Evolutionary conservation across 2,113 vertebrate species (phyloP).

Genomic region (Vulpes ferrilata): DNA sequence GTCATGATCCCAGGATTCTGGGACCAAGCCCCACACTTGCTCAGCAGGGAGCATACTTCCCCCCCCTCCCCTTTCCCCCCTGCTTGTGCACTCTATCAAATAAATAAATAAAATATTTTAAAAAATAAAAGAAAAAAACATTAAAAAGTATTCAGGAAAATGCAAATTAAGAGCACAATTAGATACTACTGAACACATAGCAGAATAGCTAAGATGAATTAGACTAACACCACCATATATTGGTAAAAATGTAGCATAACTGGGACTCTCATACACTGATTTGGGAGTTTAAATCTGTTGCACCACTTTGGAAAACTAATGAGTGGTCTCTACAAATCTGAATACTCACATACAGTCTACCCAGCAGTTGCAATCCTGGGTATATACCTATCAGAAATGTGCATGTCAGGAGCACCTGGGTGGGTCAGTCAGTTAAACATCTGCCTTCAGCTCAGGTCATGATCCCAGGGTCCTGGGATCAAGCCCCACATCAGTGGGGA

Average conservation of each 20-base stretch:
- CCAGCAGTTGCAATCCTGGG: not conserved
- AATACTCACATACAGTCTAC: not conserved
- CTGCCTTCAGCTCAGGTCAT: too few species aligned
- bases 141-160: not conserved
- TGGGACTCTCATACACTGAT: too few species aligned
- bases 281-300: not conserved
- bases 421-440: too few species aligned
- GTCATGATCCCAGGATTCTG: too few species aligned
- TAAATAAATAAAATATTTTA: too few species aligned
- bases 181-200: not conserved
- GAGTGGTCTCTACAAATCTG: not conserved
- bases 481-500: too few species aligned
- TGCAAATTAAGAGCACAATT: not conserved
- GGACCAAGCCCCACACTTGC: too few species aligned
- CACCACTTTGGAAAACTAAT: not conserved
- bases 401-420: not conserved
- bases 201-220: not conserved
- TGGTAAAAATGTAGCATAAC: not conserved
- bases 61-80: too few species aligned
- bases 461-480: too few species aligned
- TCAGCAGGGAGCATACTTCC: too few species aligned
- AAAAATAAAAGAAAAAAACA: not conserved
- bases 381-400: not conserved
- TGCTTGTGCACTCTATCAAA: too few species aligned
- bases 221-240: not conserved